phyloP scores from a whole-genome alignment of 2,113 vertebrate genomes.

The Cryptomyrus ogoouensis region DNA sequence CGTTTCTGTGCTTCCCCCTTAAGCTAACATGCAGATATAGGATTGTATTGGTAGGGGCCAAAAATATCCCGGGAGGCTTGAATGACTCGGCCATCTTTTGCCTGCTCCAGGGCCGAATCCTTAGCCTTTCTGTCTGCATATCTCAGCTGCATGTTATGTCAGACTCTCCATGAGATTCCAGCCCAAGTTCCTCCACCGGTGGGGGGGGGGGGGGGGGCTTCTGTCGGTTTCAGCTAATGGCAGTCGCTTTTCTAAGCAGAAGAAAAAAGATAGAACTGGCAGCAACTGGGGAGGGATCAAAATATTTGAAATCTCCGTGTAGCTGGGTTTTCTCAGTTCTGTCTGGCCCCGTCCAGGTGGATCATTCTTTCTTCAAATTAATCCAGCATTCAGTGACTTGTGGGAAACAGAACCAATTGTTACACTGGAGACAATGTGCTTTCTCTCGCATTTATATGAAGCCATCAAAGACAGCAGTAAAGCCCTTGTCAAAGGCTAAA shows the following conservation, averaged over 20 bases:
- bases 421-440: not conserved
- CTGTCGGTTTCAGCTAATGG: not conserved
- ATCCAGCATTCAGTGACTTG: not conserved
- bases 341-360: not conserved
- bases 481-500: slow-evolving; percentile 12
- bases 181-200: not conserved
- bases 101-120: not conserved
- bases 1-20: not conserved
- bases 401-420: not conserved
- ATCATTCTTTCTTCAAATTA: not conserved
- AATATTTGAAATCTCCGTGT: not conserved
- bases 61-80: not conserved
- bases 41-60: not conserved
- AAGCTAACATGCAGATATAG: not conserved
- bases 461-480: slow-evolving; percentile 14
- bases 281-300: too few species aligned
- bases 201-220: not conserved
- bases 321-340: not conserved
- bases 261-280: not conserved
- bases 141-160: not conserved
- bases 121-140: not conserved
- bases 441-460: not conserved
- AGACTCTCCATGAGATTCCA: not conserved
- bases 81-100: not conserved
- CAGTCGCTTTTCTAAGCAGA: not conserved